Conservation (phyloP, 2,797 vertebrate genomes). For the Galaxias olidus region DNA sequence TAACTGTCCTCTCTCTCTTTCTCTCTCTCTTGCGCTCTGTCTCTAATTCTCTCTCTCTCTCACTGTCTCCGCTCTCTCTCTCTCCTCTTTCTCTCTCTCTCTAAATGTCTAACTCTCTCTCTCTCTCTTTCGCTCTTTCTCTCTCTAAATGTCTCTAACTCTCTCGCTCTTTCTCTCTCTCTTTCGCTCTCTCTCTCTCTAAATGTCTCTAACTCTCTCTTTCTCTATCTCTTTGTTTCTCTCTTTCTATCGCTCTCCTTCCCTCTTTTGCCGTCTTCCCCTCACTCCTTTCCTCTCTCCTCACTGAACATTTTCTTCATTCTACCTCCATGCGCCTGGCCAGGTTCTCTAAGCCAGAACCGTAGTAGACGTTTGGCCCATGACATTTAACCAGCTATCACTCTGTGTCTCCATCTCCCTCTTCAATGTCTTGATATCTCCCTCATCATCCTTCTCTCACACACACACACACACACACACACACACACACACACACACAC, state of each 20-base stretch:
- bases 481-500: constrained; percentile 9
- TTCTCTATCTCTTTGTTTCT: background rate
- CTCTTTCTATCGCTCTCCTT: background rate
- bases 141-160: no score
- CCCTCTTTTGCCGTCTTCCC: background rate
- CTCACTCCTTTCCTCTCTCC: background rate
- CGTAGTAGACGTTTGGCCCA: no score
- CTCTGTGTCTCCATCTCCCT: background rate
- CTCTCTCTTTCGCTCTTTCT: background rate
- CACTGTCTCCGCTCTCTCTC: background rate
- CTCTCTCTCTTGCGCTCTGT: background rate
- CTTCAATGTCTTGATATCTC: background rate
- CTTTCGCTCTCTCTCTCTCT: background rate
- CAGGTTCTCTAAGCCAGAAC: no score
- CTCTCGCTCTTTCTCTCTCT: background rate
- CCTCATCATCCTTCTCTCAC: background rate
- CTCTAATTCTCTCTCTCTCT: background rate
- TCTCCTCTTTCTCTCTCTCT: background rate
- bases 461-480: background rate
- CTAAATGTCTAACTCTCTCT: no score
- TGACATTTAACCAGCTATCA: background rate
- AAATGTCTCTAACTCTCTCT: background rate
- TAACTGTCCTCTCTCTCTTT: background rate
- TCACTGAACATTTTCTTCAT: no score
- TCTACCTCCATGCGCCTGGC: no score